Percentiles rank a stretch among this genome's conserved stretches.
These are phyloP conservation scores for Oreochromis spilurus DNA, from an alignment of 2,113 vertebrate genomes.

Conservation along the genomic window DNA sequence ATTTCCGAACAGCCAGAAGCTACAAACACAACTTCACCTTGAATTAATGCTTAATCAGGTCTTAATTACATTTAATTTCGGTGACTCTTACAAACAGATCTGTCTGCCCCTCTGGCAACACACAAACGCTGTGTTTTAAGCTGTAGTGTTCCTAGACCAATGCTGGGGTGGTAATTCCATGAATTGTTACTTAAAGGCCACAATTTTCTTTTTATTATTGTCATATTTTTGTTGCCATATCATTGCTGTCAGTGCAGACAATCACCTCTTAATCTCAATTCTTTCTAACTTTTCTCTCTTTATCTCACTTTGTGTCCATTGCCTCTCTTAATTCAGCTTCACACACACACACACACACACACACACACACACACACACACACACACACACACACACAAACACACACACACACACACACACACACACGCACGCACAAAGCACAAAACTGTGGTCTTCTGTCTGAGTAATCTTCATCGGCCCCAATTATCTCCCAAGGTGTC, in stretches of 20 bases:
- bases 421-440: not conserved
- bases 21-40: not conserved
- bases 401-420: not conserved
- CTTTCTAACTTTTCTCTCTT: not conserved
- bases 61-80: not conserved
- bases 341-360: not conserved
- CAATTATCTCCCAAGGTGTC: not conserved
- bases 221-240: not conserved
- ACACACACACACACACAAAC: not conserved
- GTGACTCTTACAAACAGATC: not conserved
- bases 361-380: not conserved
- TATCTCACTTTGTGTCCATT: not conserved
- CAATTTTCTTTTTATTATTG: not conserved
- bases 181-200: not conserved
- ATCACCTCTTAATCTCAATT: not conserved
- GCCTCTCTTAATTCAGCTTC: not conserved
- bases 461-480: not conserved
- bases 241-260: not conserved
- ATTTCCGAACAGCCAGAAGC: not conserved
- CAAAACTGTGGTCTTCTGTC: not conserved
- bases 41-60: not conserved
- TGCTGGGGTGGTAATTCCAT: not conserved
- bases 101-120: not conserved
- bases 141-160: not conserved
- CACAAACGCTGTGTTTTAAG: not conserved